Evolutionary conservation across 2,113 vertebrate genomes (phyloP), one percentile per base, ranked within the genome.

Genomic region (Clarias batrachus): DNA sequence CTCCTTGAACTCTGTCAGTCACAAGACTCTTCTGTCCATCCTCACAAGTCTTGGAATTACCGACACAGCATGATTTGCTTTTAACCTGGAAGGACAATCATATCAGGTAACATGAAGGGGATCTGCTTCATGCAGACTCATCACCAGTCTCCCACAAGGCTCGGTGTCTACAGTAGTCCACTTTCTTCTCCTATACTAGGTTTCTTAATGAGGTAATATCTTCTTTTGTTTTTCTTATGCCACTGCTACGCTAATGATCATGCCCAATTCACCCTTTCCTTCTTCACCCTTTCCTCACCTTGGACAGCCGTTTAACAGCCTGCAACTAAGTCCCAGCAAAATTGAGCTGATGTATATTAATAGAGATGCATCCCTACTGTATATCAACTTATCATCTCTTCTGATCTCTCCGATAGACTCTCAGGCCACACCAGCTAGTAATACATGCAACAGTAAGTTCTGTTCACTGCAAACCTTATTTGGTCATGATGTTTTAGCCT

Each of bases 31-130:
- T 4, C 77, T 59, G 56, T 37, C 19, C 30, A 81, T 62, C 19
- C 30, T 62, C 23, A 52, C 73, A 76, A 52, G 41, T 76, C 30
- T 25, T 25, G 78, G 27, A 81, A 81, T 81, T 81, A 60, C 27
- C 13, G 17, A 17, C 30, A 60, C 10, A 62, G 57, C 41, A 37
- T 62, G 11, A 59, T 14, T 81, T 62, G 57, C 10, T 13, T 62
- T 56, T 37, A 33, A 33, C 16, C 27, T 33, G 77, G n/a, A 59
- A 8, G 56, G 17, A 79, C 48, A 54, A 2, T 54, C 48, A 59
- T 59, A 30, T 57, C 76, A 79, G 27, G 16, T 79, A n/a, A 56
- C 52, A 78, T 17, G 52, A 3, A 11, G 17, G 56, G 56, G 9
- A 79, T 79, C 16, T 59, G 78, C 30, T 80, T 25, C 30, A 80